Evolutionary conservation across 2,113 vertebrate species (phyloP).

Genomic region (Sebastes schlegelii): DNA sequence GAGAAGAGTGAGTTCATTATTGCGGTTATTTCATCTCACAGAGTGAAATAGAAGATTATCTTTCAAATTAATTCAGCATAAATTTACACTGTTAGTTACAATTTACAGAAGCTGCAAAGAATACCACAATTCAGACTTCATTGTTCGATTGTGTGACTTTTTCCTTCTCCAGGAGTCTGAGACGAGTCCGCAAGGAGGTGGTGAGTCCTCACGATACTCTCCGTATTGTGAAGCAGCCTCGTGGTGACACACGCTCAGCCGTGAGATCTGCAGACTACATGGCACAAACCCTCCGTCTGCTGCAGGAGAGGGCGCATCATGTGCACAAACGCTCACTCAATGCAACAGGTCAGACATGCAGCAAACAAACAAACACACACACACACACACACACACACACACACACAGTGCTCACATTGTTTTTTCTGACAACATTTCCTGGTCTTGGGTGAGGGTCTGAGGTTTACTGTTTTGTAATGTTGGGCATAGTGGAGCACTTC

Average conservation of each 20-base stretch:
- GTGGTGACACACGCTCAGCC: slow-evolving; percentile 77
- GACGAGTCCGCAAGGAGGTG: slow-evolving; percentile 74
- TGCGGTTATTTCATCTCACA: not conserved
- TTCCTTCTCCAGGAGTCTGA: slow-evolving; percentile 83
- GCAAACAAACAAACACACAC: not conserved
- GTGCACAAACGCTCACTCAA: slow-evolving; percentile 86
- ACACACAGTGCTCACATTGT: not conserved
- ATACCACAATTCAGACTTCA: not conserved
- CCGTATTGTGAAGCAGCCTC: slow-evolving; percentile 89
- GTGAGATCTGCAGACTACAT: slow-evolving; percentile 89
- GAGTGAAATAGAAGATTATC: not conserved
- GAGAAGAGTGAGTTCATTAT: slow-evolving; percentile 78
- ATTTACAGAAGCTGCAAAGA: not conserved
- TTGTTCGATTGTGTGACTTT: not conserved
- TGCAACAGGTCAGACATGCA: slow-evolving; percentile 83
- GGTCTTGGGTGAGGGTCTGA: not conserved
- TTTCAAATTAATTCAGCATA: not conserved
- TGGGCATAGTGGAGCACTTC: too few species aligned
- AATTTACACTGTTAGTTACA: not conserved
- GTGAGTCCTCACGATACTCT: slow-evolving; percentile 85
- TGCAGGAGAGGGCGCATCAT: slow-evolving; percentile 81
- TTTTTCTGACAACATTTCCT: slow-evolving; percentile 1
- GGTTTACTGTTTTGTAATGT: not conserved
- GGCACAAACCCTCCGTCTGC: slow-evolving; percentile 85
- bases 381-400: too few species aligned